Evolutionary conservation across 2,797 vertebrate species (phyloP).

Genomic region (Aulostomus chinensis): DNA sequence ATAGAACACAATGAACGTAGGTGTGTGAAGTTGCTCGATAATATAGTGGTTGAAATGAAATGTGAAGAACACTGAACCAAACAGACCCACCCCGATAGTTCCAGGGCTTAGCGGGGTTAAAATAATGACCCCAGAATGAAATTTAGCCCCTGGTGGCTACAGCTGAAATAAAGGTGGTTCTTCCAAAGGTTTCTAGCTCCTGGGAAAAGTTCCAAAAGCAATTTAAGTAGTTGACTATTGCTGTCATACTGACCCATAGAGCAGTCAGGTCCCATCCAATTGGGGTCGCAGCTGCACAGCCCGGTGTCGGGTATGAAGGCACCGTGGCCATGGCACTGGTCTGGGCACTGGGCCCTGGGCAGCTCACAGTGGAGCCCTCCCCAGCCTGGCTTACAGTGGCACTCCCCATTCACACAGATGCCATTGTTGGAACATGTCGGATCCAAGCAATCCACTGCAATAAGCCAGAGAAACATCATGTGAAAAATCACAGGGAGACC

Average conservation of each 20-base stretch:
- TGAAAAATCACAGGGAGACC: conserved; percentile 2
- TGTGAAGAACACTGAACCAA: no score
- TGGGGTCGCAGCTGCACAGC: conserved; percentile 96
- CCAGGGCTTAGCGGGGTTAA: no score
- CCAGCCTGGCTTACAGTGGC: conserved; percentile 97
- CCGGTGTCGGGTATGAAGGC: conserved; percentile 95
- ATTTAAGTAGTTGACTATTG: background rate
- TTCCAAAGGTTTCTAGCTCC: no score
- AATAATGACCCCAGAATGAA: no score
- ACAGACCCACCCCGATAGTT: no score
- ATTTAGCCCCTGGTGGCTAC: no score
- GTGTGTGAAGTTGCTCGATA: no score
- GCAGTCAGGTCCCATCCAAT: conserved; percentile 99
- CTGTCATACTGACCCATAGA: conserved; percentile 87
- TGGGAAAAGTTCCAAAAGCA: no score
- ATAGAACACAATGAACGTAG: no score
- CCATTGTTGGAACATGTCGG: conserved; percentile 96
- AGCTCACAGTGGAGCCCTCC: conserved; percentile 94
- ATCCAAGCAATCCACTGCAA: conserved; percentile 94
- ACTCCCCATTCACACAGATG: conserved; percentile 95
- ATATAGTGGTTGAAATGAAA: no score
- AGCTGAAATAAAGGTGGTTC: no score
- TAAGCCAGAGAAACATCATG: conserved; percentile 18
- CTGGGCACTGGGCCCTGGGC: conserved; percentile 93
- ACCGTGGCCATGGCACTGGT: conserved; percentile 98